phyloP scores from a whole-genome alignment of 2,113 vertebrate species.

The Aegithalos caudatus region DNA sequence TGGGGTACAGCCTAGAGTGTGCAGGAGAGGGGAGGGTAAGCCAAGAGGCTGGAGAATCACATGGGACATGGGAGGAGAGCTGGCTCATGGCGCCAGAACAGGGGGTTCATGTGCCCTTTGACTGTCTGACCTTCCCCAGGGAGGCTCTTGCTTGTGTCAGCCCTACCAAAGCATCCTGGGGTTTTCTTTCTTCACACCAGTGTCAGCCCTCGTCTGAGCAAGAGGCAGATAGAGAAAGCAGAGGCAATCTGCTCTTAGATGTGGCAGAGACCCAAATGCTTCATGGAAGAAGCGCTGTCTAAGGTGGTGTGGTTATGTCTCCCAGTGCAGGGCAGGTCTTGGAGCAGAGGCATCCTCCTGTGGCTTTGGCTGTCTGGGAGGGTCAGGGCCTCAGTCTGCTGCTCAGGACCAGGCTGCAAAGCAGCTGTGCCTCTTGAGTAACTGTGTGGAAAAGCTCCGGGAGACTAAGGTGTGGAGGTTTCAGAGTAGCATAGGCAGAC shows the following conservation, averaged over 20 bases:
- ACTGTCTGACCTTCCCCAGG: background rate
- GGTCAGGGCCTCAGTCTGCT: too few relatives aligned
- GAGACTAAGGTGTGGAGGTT: background rate
- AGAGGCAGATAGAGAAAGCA: background rate
- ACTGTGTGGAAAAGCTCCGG: background rate
- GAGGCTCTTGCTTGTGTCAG: background rate
- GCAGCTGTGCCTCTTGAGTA: background rate
- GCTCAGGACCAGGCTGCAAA: background rate
- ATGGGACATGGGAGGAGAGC: background rate
- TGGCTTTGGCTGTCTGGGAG: background rate
- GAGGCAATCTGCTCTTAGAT: background rate
- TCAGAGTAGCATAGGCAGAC: rapidly evolving
- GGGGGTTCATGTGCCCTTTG: rapidly evolving
- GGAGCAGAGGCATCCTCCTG: background rate
- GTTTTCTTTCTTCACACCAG: background rate
- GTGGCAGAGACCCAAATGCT: background rate
- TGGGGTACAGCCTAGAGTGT: background rate
- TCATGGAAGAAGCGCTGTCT: rapidly evolving
- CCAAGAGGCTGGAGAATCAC: background rate
- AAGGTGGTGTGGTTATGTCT: background rate
- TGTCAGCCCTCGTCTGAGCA: background rate
- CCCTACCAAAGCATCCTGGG: background rate
- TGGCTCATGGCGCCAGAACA: rapidly evolving
- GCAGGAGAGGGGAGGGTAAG: background rate
- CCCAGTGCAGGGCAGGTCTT: background rate